Evolutionary conservation across 1,140 invertebrate species (phyloP), one percentile per base, ranked within the genome.

Genomic region (Micrasema minimum): DNA sequence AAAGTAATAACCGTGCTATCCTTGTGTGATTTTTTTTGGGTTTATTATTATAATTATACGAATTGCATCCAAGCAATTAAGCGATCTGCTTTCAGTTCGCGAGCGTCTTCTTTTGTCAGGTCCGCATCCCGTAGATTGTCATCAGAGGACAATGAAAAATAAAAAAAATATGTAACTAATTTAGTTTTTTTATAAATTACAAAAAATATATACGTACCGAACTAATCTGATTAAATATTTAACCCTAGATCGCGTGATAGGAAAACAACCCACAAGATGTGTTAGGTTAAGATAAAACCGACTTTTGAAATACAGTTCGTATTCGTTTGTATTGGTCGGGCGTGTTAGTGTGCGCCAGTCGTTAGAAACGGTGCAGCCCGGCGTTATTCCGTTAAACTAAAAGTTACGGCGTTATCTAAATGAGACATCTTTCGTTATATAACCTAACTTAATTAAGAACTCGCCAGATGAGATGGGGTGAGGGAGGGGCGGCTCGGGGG

Each of bases 361-460:
- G 57, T 62, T 62, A 67, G 53, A 64, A 51, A 48, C 57, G 69
- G 26, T 74, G 72, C 72, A 74, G 57, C 66, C 61, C 31, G 69
- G 57, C 57, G 66, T 69, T 71, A 71, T 79, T 79, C 77, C 78
- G 78, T 78, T 80, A 79, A 79, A 78, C 78, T 80, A 77, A 78
- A 82, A 83, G 81, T 83, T 83, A 81, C 79, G 79, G 81, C 78
- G 80, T 84, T 85, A 85, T 85, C 83, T 85, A 84, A 85, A 85
- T 85, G 83, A 85, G 82, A 81, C 79, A 84, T 85, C 83, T 83
- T 82, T 82, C 81, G 83, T 84, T 85, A 84, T 82, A 85, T 85
- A 85, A 84, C 81, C 82, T 85, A 83, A 84, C 82, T 85, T 84
- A 85, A 85, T 85, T 85, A 85, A 85, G 83, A 85, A 83, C 79